These are phyloP conservation scores for Lophotriccus pileatus DNA, from an alignment of 2,797 vertebrate species.

Conservation along the genomic window DNA sequence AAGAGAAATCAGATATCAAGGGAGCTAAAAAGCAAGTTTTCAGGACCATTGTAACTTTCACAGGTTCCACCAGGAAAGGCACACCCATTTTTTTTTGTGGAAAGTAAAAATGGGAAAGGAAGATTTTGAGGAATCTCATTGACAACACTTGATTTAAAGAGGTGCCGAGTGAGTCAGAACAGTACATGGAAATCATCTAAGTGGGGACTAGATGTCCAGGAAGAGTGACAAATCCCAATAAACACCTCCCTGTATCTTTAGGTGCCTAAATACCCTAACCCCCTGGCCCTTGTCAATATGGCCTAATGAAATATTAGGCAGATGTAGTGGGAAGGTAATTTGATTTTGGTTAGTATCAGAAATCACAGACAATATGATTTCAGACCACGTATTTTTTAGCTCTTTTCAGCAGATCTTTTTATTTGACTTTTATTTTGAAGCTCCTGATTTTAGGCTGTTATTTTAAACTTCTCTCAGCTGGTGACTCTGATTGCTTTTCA, in stretches of 20 bases:
- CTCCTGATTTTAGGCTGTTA: conserved; percentile 49
- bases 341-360: neutral
- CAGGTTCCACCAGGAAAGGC: neutral
- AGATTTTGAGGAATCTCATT: neutral
- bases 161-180: neutral
- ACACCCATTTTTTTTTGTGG: neutral
- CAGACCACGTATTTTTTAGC: neutral
- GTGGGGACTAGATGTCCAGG: too few relatives aligned
- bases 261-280: neutral
- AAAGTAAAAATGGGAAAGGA: neutral
- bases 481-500: conserved; percentile 70
- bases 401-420: neutral
- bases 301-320: neutral
- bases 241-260: neutral
- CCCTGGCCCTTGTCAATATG: neutral
- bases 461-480: conserved; percentile 68
- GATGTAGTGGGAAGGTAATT: neutral
- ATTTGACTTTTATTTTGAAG: conserved; percentile 31
- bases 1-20: neutral
- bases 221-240: neutral
- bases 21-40: neutral
- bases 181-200: neutral
- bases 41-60: neutral
- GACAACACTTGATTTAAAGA: neutral
- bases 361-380: neutral